phyloP scores from a whole-genome alignment of 2,113 vertebrate species.

The Gracilinanus agilis region DNA sequence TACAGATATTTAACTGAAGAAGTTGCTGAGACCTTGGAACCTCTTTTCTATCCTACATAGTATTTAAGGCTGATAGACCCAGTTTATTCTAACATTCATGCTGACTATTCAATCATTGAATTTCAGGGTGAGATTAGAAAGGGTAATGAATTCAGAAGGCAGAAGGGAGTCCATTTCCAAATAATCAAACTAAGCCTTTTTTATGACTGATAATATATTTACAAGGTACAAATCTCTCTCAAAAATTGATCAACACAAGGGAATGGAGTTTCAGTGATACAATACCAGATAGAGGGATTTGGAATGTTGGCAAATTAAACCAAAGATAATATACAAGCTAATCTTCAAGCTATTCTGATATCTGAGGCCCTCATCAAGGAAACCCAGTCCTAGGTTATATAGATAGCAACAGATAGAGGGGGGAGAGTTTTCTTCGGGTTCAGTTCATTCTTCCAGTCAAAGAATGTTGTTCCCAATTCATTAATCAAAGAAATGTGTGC shows the following conservation, averaged over 20 bases:
- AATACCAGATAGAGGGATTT: background rate
- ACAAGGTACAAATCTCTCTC: background rate
- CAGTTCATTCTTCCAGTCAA: no score
- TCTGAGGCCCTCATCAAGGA: background rate
- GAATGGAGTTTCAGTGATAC: background rate
- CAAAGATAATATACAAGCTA: background rate
- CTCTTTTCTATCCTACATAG: background rate
- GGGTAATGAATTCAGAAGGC: background rate
- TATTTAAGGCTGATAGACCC: background rate
- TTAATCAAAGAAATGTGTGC: no score
- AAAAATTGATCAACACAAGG: background rate
- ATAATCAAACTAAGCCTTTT: background rate
- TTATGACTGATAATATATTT: background rate
- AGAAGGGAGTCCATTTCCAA: background rate
- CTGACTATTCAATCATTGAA: background rate
- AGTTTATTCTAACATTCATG: background rate
- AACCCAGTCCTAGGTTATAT: background rate
- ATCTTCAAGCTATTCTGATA: background rate
- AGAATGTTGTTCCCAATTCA: no score
- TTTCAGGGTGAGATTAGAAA: background rate
- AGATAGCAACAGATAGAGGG: no score
- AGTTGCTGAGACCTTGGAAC: background rate
- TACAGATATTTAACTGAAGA: background rate
- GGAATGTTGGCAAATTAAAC: no score
- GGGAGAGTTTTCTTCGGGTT: no score